phyloP scores from a whole-genome alignment of 2,888 invertebrate genomes.

The Drosophila meridionalis region DNA sequence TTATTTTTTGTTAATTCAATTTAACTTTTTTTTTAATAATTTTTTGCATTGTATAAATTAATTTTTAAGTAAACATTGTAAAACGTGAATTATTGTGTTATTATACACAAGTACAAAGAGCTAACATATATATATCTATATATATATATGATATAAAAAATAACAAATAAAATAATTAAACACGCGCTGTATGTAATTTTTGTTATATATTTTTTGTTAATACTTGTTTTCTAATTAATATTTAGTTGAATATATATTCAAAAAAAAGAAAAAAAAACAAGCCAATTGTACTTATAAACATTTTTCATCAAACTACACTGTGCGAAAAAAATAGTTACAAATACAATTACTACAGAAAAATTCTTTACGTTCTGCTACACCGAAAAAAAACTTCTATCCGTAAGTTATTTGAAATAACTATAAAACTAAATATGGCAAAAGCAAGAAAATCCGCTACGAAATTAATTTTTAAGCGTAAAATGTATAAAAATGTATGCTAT shows the following conservation, averaged over 20 bases:
- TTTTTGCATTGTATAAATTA: conserved; percentile 75
- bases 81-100: conserved; percentile 62
- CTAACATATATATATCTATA: conserved; percentile 35
- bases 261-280: conserved; percentile 50
- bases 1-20: conserved; percentile 43
- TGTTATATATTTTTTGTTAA: conserved; percentile 81
- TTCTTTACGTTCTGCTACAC: conserved; percentile 26
- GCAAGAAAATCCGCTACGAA: conserved; percentile 22
- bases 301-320: conserved; percentile 20
- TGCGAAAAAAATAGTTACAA: conserved; percentile 5
- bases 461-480: conserved; percentile 46
- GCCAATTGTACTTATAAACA: conserved; percentile 76
- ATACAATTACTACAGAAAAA: not conserved
- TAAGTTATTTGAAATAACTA: conserved; percentile 82
- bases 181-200: conserved; percentile 70
- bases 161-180: conserved; percentile 17
- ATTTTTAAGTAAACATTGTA: conserved; percentile 63
- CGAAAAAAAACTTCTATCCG: conserved; percentile 36
- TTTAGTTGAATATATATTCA: conserved; percentile 63
- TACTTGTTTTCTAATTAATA: conserved; percentile 80
- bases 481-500: conserved; percentile 42
- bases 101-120: conserved; percentile 73
- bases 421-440: conserved; percentile 58
- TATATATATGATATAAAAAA: conserved; percentile 10
- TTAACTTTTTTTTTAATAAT: conserved; percentile 27